A percentile compares a stretch with the other conserved stretches of the same genome.
Conservation (phyloP, 1,140 invertebrate species). For the Babylonia areolata region DNA sequence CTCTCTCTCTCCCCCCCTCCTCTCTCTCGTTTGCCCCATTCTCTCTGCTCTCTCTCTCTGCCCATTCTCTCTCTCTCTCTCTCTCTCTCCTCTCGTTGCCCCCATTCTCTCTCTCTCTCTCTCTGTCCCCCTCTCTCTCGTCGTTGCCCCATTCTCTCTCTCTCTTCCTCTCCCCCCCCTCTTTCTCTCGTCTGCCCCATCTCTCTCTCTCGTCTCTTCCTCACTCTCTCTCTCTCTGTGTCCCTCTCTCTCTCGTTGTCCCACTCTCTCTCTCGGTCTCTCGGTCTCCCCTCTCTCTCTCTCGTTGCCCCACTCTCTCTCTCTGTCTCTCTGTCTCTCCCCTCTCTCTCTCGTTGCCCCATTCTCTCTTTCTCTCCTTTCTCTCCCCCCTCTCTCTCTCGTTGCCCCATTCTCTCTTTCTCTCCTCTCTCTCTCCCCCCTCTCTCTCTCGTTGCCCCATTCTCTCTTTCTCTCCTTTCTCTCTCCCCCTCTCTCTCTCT, state of each 20-base stretch:
- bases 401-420: no score
- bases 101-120: not conserved
- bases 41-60: not conserved
- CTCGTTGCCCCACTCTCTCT: no score
- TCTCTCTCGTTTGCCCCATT: not conserved
- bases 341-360: no score
- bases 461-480: not conserved
- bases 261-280: no score
- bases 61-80: not conserved
- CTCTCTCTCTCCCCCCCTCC: not conserved
- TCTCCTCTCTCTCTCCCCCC: no score
- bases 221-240: not conserved
- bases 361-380: no score
- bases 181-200: not conserved
- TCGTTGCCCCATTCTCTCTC: not conserved
- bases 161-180: not conserved
- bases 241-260: not conserved
- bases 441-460: no score
- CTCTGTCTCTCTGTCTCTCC: no score
- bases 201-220: not conserved
- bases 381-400: no score
- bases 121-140: not conserved
- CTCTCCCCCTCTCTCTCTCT: not conserved
- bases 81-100: not conserved
- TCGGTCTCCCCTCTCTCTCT: no score